Base-by-base conservation (phyloP, 1,140 invertebrate species). In the Apis cerana region DNA sequence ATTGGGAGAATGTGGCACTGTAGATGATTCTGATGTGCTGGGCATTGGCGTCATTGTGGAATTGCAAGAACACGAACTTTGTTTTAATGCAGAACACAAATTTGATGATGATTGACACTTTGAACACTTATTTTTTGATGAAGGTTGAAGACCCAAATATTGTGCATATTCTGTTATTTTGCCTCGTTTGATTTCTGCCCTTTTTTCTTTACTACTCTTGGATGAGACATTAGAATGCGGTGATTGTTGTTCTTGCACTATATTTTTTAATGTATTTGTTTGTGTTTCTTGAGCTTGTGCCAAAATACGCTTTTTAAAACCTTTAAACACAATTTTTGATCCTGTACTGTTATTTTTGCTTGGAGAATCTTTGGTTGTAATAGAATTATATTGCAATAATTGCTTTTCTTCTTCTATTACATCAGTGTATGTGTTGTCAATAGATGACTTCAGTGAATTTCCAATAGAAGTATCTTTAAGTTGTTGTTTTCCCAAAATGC, bases 131-230 rank as follows among this genome's bases (percentile, higher is more conserved):
- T 96, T 96, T 87, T 96, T 96, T 33, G 96, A 95, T 15, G 96
- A 95, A 12, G 95, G 95, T 86, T 96, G 95, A n/a, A 97, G 91
- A n/a, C 96, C 96, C 71, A 97, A 91, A 92, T 96, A 97, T 89
- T 97, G 96, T 52, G 96, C 95, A 93, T 96, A 97, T 89, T 97
- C 96, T 15, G 94, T 91, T 79, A 95, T 93, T 87, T 95, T 95
- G 12, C 92, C 92, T 48, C 91, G 89, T 69, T 92, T 92, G 1
- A 74, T 64, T 21, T 92, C 90, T 8, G 56, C 68, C 54, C 80
- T 88, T 80, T 86, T 91, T 4, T 89, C 85, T 61, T 91, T 91
- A 69, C 43, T 82, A 65, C 23, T 77, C 33, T 82, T 81, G 1
- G 74, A 27, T 19, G n/a, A 72, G 50, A 56, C 75, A 89, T 89